Evolutionary conservation across 2,797 vertebrate species (phyloP).

Genomic region (Anolis apletophallus): DNA sequence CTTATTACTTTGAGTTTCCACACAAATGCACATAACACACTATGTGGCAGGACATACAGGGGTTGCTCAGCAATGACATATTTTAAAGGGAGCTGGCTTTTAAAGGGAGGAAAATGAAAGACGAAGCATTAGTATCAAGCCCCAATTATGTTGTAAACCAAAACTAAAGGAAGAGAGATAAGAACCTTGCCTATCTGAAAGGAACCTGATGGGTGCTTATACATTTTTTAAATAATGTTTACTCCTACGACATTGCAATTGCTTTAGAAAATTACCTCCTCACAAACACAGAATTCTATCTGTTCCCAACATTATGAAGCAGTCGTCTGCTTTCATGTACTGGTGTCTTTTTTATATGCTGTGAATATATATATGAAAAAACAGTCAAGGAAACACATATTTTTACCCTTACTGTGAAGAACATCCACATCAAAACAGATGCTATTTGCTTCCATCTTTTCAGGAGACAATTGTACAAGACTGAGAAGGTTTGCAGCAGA

Average conservation of each 20-base stretch:
- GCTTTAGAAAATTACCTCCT: conserved; percentile 32
- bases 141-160: conserved; percentile 3
- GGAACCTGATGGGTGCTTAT: not conserved
- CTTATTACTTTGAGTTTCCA: conserved; percentile 64
- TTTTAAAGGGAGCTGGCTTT: not conserved
- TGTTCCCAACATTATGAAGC: conserved; percentile 26
- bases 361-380: not conserved
- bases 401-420: conserved; percentile 9
- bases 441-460: conserved; percentile 25
- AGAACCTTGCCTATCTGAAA: not conserved
- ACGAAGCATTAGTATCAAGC: not conserved
- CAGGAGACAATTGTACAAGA: not conserved
- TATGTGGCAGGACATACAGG: conserved; percentile 30
- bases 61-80: conserved; percentile 30
- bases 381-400: conserved; percentile 4
- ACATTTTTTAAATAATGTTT: conserved; percentile 35
- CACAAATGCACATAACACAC: conserved; percentile 27
- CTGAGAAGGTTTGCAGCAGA: not conserved
- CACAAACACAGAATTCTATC: conserved; percentile 25
- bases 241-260: conserved; percentile 22
- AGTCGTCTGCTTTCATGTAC: conserved; percentile 25
- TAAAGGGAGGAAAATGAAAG: not conserved
- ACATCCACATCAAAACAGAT: conserved; percentile 29
- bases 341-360: conserved; percentile 20
- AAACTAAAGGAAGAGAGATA: not conserved